Evolutionary conservation across 2,113 vertebrate species (phyloP).

Genomic region (Oncorhynchus kisutch): DNA sequence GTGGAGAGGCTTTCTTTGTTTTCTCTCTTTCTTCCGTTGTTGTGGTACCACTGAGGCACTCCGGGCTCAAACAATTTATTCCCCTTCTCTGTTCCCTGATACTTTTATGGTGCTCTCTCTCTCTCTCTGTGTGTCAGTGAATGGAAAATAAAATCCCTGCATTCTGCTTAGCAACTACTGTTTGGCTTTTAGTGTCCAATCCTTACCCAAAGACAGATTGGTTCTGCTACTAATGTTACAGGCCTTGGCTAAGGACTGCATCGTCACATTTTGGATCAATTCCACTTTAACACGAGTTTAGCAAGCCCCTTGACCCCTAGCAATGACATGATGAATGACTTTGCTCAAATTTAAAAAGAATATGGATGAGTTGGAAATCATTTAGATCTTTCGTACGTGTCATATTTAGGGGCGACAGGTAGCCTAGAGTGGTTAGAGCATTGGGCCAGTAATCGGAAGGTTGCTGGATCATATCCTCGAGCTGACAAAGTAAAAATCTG

Average conservation of each 20-base stretch:
- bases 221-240: slow-evolving; percentile 1
- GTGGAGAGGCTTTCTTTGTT: slow-evolving; percentile 53
- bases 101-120: slow-evolving; percentile 38
- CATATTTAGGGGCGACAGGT: too few species aligned
- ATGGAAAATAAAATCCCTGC: slow-evolving; percentile 51
- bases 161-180: slow-evolving; percentile 40
- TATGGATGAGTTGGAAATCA: background rate
- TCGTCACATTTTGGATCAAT: slow-evolving; percentile 30
- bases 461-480: too few species aligned
- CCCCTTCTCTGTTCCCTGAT: slow-evolving; percentile 30
- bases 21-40: slow-evolving; percentile 55
- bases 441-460: too few species aligned
- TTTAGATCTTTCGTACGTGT: too few species aligned
- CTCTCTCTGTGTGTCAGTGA: slow-evolving; percentile 18
- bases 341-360: background rate
- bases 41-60: slow-evolving; percentile 61
- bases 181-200: slow-evolving; percentile 44
- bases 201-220: slow-evolving; percentile 44
- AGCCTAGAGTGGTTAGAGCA: too few species aligned
- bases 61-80: slow-evolving; percentile 50
- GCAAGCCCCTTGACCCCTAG: background rate
- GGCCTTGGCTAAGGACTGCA: slow-evolving; percentile 27
- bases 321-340: background rate
- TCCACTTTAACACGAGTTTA: slow-evolving; percentile 20
- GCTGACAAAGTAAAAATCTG: too few species aligned